These are phyloP conservation scores for Coranthus polyacanthus DNA, from an alignment of 2,797 vertebrate genomes.

Conservation along the genomic window DNA sequence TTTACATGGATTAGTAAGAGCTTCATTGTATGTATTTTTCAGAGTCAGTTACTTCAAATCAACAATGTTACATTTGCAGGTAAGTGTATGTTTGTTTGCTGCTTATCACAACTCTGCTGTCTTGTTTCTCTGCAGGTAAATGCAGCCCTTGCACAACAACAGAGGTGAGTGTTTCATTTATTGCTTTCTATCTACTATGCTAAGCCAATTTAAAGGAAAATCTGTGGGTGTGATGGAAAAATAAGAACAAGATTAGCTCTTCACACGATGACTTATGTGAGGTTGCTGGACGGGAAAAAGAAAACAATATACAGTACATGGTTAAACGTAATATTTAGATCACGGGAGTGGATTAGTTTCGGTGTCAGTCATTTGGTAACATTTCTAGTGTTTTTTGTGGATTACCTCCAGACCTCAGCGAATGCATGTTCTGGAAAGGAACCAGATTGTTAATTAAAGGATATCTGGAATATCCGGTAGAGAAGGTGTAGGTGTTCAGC, in stretches of 20 bases:
- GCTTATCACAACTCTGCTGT: slow-evolving; percentile 37
- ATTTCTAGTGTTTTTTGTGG: slow-evolving; percentile 13
- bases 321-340: neutral
- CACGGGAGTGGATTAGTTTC: slow-evolving; percentile 6
- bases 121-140: slow-evolving; percentile 79
- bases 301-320: too few relatives aligned
- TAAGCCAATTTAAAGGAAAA: slow-evolving; percentile 19
- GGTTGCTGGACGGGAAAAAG: too few relatives aligned
- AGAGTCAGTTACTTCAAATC: too few relatives aligned
- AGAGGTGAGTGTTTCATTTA: slow-evolving; percentile 82
- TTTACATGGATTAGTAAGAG: too few relatives aligned
- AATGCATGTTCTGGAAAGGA: slow-evolving; percentile 19
- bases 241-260: slow-evolving; percentile 3
- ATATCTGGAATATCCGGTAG: slow-evolving; percentile 2
- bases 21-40: too few relatives aligned
- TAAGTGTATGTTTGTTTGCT: slow-evolving; percentile 4
- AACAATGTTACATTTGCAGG: neutral
- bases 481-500: neutral
- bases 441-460: slow-evolving; percentile 6
- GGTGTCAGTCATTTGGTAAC: slow-evolving; percentile 5
- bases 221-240: too few relatives aligned
- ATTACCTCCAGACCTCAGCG: slow-evolving; percentile 9
- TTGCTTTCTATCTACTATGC: slow-evolving; percentile 6
- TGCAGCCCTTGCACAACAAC: slow-evolving; percentile 76
- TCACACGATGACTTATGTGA: too few relatives aligned